Evolutionary conservation across 2,888 invertebrate species (phyloP), one percentile per base, ranked within the genome.

Genomic region (Drosophila borealis): DNA sequence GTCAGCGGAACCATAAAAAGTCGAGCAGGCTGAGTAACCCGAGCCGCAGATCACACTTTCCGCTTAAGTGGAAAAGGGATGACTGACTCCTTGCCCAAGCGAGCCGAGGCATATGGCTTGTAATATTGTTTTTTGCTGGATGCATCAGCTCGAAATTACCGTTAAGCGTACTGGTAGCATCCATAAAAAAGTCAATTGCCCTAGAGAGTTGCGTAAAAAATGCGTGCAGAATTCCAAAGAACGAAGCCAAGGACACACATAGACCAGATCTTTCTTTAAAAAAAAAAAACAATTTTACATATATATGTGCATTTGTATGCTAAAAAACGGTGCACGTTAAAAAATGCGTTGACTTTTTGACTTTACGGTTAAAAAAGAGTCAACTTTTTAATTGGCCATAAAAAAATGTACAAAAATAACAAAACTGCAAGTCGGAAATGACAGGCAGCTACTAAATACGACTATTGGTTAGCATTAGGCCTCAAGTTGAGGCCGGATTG

Each of bases 311-410:
- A 50, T 34, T 33, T 29, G 50, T 33, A 13, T 54, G 67, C 59
- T 68, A 70, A 74, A 64, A 64, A 75, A 74, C 44, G 44, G 44
- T 54, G 46, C 37, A 51, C 33, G 61, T 33, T 74, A 61, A 78
- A 84, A 73, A 81, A 56, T 66, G 80, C 57, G 80, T 54, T 83
- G 83, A 84, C 81, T 86, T 85, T 73, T 81, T 89, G 85, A 89
- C 88, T 86, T 89, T 87, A 76, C 74, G 80, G 74, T 80, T 71
- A 65, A 46, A 74, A 70, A 78, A 81, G 81, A 81, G 78, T 89
- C 88, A 83, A 79, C 80, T 80, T 83, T 74, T 88, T 80, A 87
- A 87, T 84, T 78, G 72, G 71, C 73, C 75, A 80, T 85, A 84
- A 83, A 83, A 46, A 81, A 46, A 42, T 33, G 55, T 54, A 50